Conservation (phyloP, 2,888 invertebrate genomes). For the Craniophora ligustri region DNA sequence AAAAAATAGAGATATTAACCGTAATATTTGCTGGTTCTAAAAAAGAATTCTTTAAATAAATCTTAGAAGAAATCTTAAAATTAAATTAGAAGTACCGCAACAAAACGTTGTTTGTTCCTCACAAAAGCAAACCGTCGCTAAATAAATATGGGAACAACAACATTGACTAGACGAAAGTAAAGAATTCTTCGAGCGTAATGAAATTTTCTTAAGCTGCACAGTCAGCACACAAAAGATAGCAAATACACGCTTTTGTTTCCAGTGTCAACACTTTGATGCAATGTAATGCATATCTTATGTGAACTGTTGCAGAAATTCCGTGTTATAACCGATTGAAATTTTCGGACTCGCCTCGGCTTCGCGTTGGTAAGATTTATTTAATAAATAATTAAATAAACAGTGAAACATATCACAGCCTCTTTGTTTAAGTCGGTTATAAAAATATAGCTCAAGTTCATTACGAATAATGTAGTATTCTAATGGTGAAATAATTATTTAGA, state of each 20-base stretch:
- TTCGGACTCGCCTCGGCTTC: neutral
- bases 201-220: constrained; percentile 46
- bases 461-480: no score
- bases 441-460: no score
- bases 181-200: constrained; percentile 20
- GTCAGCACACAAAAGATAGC: constrained; percentile 19
- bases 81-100: neutral
- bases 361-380: neutral
- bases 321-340: constrained; percentile 19
- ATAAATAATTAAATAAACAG: no score
- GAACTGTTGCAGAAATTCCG: constrained; percentile 10
- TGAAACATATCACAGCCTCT: no score
- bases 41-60: no score
- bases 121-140: constrained; percentile 10
- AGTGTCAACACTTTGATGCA: constrained; percentile 32
- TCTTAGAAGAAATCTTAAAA: neutral
- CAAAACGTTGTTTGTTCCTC: neutral
- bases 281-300: constrained; percentile 39
- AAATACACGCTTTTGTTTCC: constrained; percentile 18
- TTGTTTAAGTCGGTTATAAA: no score
- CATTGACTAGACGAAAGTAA: constrained; percentile 1
- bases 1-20: no score
- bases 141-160: constrained; percentile 25
- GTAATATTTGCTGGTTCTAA: no score
- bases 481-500: no score